Evolutionary conservation across 2,113 vertebrate genomes (phyloP).

Genomic region (Gobio gobio): DNA sequence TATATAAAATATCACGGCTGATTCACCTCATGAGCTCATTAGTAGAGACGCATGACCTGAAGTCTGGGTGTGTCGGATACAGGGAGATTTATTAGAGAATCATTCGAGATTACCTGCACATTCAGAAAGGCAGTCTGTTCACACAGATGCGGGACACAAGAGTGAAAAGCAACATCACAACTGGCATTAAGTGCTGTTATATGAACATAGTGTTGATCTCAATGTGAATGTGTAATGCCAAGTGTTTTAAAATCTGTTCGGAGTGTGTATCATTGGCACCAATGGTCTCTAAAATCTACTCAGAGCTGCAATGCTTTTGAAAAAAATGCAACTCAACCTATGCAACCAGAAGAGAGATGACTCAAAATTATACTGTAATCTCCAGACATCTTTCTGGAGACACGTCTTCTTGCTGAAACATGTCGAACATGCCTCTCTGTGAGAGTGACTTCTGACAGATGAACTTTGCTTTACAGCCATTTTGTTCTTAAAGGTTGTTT

Average conservation of each 20-base stretch:
- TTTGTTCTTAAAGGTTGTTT: too few relatives aligned
- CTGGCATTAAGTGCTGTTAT: too few relatives aligned
- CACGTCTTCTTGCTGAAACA: neutral
- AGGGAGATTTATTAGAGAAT: too few relatives aligned
- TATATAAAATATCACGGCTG: too few relatives aligned
- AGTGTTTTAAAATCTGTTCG: neutral
- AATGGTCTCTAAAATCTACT: neutral
- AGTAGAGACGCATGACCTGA: too few relatives aligned
- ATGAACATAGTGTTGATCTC: too few relatives aligned
- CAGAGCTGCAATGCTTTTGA: neutral
- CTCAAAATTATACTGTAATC: neutral
- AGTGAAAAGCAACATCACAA: too few relatives aligned
- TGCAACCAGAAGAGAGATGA: neutral
- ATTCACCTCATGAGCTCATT: too few relatives aligned
- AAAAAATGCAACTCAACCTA: neutral
- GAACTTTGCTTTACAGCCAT: neutral
- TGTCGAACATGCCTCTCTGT: neutral
- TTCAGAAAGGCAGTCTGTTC: too few relatives aligned
- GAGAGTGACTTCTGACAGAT: neutral
- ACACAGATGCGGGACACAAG: too few relatives aligned
- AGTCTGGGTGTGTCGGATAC: too few relatives aligned
- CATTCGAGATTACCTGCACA: too few relatives aligned
- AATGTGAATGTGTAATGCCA: neutral
- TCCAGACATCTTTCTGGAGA: neutral
- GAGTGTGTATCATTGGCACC: neutral